Conservation (phyloP, 2,797 vertebrate genomes). For the Corythornis leucogaster region DNA sequence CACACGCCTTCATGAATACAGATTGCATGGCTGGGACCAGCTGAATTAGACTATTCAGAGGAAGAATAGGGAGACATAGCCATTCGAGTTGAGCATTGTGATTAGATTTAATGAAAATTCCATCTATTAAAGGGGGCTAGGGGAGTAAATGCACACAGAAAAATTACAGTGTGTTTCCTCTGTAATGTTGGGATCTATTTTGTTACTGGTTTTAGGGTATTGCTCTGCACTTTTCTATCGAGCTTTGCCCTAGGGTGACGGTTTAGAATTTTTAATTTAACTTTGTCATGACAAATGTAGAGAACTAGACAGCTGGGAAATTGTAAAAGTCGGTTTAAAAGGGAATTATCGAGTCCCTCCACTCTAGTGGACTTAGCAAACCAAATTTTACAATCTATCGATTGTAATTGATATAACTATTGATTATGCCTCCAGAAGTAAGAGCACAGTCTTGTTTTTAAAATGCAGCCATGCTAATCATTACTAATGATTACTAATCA, state of each 20-base stretch:
- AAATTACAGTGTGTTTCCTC: slow-evolving; percentile 29
- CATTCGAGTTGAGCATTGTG: slow-evolving; percentile 42
- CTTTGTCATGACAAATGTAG: slow-evolving; percentile 24
- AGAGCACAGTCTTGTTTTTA: not conserved
- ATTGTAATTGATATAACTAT: not conserved
- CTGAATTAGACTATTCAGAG: slow-evolving; percentile 60
- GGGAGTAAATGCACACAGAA: not conserved
- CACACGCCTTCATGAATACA: slow-evolving; percentile 56
- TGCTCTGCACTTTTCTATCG: slow-evolving; percentile 8
- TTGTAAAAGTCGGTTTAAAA: slow-evolving; percentile 15
- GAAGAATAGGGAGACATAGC: slow-evolving; percentile 17
- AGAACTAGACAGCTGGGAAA: slow-evolving; percentile 28
- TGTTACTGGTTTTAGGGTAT: slow-evolving; percentile 11
- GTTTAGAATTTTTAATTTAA: slow-evolving; percentile 60
- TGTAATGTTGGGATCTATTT: not conserved
- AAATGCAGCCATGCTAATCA: not conserved
- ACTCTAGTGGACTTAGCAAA: slow-evolving; percentile 1
- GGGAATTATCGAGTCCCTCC: not conserved
- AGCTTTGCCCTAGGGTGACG: slow-evolving; percentile 12
- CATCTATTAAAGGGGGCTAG: slow-evolving; percentile 31
- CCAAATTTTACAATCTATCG: not conserved
- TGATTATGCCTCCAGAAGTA: not conserved
- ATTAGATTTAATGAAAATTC: slow-evolving; percentile 49
- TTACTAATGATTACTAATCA: not conserved
- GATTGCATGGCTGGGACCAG: slow-evolving; percentile 45